Percentiles rank a stretch among this genome's conserved stretches.
Evolutionary conservation across 2,888 invertebrate genomes (phyloP).

Genomic region (Hypena proboscidalis): DNA sequence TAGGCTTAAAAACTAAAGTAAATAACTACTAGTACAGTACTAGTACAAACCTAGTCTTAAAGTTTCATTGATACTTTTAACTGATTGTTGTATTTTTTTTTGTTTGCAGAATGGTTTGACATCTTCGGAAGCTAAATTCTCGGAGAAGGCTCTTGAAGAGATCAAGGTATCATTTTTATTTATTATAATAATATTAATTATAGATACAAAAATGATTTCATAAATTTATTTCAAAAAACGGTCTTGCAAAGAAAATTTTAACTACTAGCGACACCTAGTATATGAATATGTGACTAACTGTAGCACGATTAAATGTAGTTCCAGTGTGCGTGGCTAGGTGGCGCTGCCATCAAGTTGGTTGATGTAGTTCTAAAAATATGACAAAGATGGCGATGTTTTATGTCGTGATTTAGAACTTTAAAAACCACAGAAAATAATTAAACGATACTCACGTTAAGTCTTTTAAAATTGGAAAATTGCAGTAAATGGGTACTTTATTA

Average conservation of each 20-base stretch:
- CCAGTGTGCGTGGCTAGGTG: neutral
- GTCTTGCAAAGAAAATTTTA: neutral
- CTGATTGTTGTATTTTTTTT: slow-evolving; percentile 18
- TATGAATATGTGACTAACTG: neutral
- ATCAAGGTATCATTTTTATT: slow-evolving; percentile 64
- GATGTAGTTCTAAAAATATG: neutral
- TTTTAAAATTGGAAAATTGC: too few species aligned
- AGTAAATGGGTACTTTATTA: too few species aligned
- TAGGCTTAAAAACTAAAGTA: too few species aligned
- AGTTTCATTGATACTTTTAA: neutral
- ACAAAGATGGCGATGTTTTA: slow-evolving; percentile 35
- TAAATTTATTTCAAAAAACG: neutral
- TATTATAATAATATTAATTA: too few species aligned
- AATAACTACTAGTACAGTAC: too few species aligned
- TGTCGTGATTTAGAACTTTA: too few species aligned
- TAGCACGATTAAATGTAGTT: too few species aligned
- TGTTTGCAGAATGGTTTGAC: slow-evolving; percentile 70
- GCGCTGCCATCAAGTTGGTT: neutral
- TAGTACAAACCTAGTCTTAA: too few species aligned
- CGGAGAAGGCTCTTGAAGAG: slow-evolving; percentile 77
- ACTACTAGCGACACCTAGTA: slow-evolving; percentile 3
- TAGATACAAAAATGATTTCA: too few species aligned
- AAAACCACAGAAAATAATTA: too few species aligned
- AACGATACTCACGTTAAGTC: too few species aligned
- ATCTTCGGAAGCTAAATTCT: slow-evolving; percentile 67